A percentile compares a stretch with the other conserved stretches of the same genome.
phyloP scores from a whole-genome alignment of 2,888 invertebrate genomes.

The Trachelus troglodyta region DNA sequence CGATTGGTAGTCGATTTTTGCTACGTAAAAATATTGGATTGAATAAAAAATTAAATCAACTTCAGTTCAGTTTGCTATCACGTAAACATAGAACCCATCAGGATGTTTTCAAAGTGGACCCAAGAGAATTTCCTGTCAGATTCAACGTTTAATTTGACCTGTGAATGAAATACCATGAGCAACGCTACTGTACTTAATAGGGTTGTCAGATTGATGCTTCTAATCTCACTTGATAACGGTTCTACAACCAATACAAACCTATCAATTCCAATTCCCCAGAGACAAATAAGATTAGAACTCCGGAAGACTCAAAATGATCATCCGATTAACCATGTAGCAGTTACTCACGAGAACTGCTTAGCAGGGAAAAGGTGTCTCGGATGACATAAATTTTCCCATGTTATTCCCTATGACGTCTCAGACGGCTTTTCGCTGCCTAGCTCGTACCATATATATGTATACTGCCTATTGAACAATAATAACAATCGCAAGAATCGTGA shows the following conservation, averaged over 20 bases:
- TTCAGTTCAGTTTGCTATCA: background rate
- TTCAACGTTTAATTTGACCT: background rate
- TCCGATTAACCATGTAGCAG: background rate
- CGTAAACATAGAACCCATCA: background rate
- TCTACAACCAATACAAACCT: background rate
- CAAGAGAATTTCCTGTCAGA: background rate
- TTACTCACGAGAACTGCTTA: background rate
- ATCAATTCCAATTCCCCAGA: background rate
- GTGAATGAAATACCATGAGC: background rate
- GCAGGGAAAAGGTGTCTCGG: background rate
- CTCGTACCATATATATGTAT: background rate
- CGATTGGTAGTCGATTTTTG: too few species aligned
- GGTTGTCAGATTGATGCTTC: background rate
- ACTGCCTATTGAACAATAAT: background rate
- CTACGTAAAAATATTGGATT: too few species aligned
- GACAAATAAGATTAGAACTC: background rate
- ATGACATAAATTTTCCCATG: too few species aligned
- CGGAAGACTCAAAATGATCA: background rate
- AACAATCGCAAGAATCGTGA: background rate
- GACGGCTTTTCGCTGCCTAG: too few species aligned
- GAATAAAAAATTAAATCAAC: background rate
- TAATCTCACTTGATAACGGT: background rate
- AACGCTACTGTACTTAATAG: background rate
- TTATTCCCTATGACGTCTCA: too few species aligned
- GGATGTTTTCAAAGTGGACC: background rate